Conservation (phyloP, 2,888 invertebrate genomes). For the Morpho deidamia region DNA sequence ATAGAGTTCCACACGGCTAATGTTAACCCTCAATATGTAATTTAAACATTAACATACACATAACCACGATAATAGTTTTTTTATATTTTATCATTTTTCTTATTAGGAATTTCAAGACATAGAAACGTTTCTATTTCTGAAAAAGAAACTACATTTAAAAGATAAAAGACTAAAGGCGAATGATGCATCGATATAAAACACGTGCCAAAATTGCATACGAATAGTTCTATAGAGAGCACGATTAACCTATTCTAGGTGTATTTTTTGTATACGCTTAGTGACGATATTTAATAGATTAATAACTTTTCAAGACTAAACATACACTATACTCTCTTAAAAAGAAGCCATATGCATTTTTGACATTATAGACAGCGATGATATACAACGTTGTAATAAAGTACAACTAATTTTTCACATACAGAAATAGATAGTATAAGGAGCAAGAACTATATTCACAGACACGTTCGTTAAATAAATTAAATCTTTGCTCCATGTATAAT, state of each 20-base stretch:
- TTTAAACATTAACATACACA: slow-evolving; percentile 48
- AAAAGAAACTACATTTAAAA: slow-evolving; percentile 50
- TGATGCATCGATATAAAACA: not conserved
- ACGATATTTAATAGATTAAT: not conserved
- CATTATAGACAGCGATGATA: no score
- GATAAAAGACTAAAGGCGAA: not conserved
- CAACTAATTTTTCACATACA: no score
- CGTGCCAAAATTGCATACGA: not conserved
- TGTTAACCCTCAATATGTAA: slow-evolving; percentile 47
- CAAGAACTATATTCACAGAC: no score
- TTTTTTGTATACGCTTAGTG: no score
- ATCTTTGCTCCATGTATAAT: no score
- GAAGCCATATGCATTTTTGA: no score
- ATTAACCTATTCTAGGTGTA: no score
- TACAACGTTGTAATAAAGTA: no score
- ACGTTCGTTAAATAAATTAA: no score
- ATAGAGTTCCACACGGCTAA: slow-evolving; percentile 54
- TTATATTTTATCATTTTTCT: slow-evolving; percentile 34
- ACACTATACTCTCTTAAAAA: no score
- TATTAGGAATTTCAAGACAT: slow-evolving; percentile 25
- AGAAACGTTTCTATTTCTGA: slow-evolving; percentile 30
- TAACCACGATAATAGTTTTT: slow-evolving; percentile 50
- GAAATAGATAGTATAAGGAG: no score
- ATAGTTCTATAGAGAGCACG: no score
- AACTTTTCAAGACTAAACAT: not conserved